A percentile compares a stretch with the other conserved stretches of the same genome.
Evolutionary conservation across 2,797 vertebrate species (phyloP).

Genomic region (Oophaga sylvatica): DNA sequence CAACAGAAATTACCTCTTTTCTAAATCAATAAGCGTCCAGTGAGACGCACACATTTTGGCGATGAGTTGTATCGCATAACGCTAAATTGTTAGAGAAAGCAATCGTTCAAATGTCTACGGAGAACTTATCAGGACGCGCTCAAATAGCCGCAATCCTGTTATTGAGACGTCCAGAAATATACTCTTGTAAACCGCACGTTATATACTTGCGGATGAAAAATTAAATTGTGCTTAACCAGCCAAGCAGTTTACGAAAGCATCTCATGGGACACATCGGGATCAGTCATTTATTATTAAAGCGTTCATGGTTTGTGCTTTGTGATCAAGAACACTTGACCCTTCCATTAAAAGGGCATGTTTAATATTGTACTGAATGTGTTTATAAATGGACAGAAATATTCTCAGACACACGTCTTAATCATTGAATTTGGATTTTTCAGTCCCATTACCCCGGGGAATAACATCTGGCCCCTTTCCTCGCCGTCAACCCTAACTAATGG

Average conservation of each 20-base stretch:
- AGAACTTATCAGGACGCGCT: constrained; percentile 32
- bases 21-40: constrained; percentile 52
- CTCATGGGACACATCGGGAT: neutral
- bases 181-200: constrained; percentile 31
- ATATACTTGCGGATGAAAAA: constrained; percentile 1
- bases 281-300: neutral
- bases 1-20: constrained; percentile 53
- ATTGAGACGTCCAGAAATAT: neutral
- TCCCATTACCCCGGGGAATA: too few relatives aligned
- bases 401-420: too few relatives aligned
- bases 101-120: constrained; percentile 35
- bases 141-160: neutral
- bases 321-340: neutral
- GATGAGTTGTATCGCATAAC: constrained; percentile 43
- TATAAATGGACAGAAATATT: neutral
- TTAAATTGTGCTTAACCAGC: constrained; percentile 21
- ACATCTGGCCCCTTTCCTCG: too few relatives aligned
- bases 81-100: constrained; percentile 33
- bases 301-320: neutral
- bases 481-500: too few relatives aligned
- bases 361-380: neutral
- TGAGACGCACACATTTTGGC: constrained; percentile 31
- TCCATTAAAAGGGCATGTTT: neutral
- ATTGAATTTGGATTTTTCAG: too few relatives aligned
- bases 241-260: neutral